Conservation (phyloP, 1,140 invertebrate genomes). For the Neodiprion fabricii region DNA sequence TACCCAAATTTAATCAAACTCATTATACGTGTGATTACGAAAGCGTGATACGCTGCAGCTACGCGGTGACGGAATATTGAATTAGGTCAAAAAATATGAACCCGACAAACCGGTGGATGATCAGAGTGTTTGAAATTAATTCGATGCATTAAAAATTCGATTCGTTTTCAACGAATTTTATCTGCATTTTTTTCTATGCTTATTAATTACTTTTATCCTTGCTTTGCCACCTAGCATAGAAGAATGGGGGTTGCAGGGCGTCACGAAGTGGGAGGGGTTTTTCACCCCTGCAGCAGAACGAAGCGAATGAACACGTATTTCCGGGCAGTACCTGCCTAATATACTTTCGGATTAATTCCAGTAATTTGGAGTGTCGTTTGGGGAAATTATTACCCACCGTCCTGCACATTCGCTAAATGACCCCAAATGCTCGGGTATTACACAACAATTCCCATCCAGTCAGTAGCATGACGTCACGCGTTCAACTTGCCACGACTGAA, state of each 20-base stretch:
- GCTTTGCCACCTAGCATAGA: neutral
- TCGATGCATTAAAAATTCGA: slow-evolving; percentile 2
- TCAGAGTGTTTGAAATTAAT: neutral
- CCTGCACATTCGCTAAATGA: neutral
- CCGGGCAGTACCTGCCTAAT: neutral
- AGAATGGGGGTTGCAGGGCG: neutral
- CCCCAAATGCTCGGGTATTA: no score
- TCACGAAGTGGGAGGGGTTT: no score
- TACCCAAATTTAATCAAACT: neutral
- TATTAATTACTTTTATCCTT: neutral
- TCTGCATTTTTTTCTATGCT: neutral
- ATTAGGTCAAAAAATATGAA: neutral
- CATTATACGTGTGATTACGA: no score
- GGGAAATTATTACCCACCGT: slow-evolving; percentile 17
- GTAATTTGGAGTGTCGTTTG: slow-evolving; percentile 24
- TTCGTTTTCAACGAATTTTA: neutral
- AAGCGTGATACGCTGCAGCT: neutral
- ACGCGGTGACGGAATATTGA: neutral
- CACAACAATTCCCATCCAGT: no score
- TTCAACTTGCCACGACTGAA: no score
- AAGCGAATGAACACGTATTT: no score
- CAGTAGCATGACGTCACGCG: no score
- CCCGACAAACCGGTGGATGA: neutral
- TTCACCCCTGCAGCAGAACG: no score
- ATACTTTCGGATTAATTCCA: slow-evolving; percentile 18